Evolutionary conservation across 1,140 invertebrate species (phyloP), one percentile per base, ranked within the genome.

Genomic region (Latrodectus geometricus): DNA sequence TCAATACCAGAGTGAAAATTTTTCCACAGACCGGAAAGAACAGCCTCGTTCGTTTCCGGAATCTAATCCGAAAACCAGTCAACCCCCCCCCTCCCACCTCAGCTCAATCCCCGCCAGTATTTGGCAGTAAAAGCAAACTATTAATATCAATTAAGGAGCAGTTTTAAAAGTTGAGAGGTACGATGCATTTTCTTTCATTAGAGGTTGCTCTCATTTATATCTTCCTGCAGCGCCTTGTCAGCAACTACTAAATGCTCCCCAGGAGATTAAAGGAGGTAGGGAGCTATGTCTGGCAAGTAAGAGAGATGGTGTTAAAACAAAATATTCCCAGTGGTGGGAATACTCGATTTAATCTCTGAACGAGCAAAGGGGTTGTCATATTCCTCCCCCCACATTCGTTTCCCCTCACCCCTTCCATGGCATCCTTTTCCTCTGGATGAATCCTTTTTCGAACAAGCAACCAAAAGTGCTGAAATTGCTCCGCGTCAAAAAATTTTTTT

Each of bases 111-210:
- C 52, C 48, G 9, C 52, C 61, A 14, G 54, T 14, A 61, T 61
- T 61, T 17, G 54, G 54, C 17, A 17, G 68, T 56, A 72, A 81
- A 81, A 72, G 79, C 79, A 81, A 81, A 81, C 80, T 74, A 83
- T 83, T 83, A 83, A 83, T 83, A 74, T 83, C 80, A 83, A 83
- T 83, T 83, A 83, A 56, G 54, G 20, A 61, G 48, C 80, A 54
- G 35, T 74, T 83, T 83, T 74, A 74, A 74, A 61, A 83, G 21
- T 49, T 49, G 52, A 83, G 15, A 52, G 54, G 48, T 61, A 50
- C 11, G 23, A 61, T 72, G 35, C 50, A 83, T 83, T 74, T 61
- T 56, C 79, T 49, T 78, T 48, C 79, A 81, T 72, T 81, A 81
- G 61, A 68, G 49, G 70, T 35, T 49, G 35, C 12, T 11, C 23